These are phyloP conservation scores for Scaptomyza parva DNA, from an alignment of 2,888 invertebrate species.

Conservation along the genomic window DNA sequence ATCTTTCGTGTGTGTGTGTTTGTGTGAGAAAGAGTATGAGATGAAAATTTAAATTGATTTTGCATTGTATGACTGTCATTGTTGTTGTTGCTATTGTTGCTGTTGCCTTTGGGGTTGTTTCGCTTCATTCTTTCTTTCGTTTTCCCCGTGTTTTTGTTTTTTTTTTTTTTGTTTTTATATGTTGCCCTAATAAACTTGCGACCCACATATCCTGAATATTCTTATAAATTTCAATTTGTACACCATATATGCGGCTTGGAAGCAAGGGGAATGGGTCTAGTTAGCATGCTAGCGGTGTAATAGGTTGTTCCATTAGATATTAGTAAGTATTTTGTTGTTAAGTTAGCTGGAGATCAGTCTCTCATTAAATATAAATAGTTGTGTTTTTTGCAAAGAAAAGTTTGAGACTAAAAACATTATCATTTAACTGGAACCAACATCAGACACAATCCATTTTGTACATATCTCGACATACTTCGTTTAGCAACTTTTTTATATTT, in stretches of 20 bases:
- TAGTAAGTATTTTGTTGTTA: neutral
- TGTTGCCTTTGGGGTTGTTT: conserved; percentile 50
- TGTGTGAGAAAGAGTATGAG: conserved; percentile 42
- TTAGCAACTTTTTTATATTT: neutral
- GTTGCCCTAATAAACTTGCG: conserved; percentile 41
- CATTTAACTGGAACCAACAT: no score
- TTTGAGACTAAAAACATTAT: no score
- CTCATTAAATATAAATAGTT: neutral
- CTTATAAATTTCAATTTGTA: conserved; percentile 81
- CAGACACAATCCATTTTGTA: no score
- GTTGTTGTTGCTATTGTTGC: conserved; percentile 67
- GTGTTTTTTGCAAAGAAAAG: neutral
- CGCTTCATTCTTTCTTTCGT: conserved; percentile 11
- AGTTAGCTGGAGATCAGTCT: conserved; percentile 1
- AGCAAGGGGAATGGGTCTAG: conserved; percentile 14
- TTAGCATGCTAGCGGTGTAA: conserved; percentile 25
- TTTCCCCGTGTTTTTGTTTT: conserved; percentile 10
- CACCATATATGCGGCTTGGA: conserved; percentile 45
- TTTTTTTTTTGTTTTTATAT: conserved; percentile 38
- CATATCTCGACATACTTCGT: no score
- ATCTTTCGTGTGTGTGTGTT: conserved; percentile 28
- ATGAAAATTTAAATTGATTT: conserved; percentile 83
- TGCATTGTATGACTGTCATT: conserved; percentile 78
- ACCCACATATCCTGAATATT: conserved; percentile 59
- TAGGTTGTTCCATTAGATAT: conserved; percentile 3